Evolutionary conservation across 2,888 invertebrate species (phyloP).

Genomic region (Lasioglossum malachurum): DNA sequence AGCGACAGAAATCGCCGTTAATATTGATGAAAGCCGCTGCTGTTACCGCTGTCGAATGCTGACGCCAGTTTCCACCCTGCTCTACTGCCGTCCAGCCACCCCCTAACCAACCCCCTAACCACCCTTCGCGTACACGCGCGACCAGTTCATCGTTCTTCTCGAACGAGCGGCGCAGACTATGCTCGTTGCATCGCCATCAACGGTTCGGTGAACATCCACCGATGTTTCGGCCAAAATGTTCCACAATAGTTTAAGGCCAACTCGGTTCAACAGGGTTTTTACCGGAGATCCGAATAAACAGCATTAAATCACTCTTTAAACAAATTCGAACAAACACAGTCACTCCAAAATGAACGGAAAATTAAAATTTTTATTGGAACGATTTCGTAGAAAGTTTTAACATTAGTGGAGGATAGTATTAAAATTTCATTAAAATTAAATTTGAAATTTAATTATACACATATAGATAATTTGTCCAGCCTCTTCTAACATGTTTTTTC

Average conservation of each 20-base stretch:
- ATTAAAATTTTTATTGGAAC: too few relatives aligned
- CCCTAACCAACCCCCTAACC: not conserved
- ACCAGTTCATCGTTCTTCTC: conserved; percentile 30
- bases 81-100: not conserved
- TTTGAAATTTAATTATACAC: too few relatives aligned
- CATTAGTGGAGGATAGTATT: too few relatives aligned
- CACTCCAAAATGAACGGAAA: not conserved
- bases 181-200: conserved; percentile 11
- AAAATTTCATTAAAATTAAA: too few relatives aligned
- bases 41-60: conserved; percentile 42
- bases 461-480: not conserved
- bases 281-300: not conserved
- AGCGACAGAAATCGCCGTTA: conserved; percentile 64
- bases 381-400: too few relatives aligned
- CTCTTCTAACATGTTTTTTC: not conserved
- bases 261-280: not conserved
- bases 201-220: conserved; percentile 1
- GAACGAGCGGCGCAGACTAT: conserved; percentile 1
- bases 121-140: not conserved
- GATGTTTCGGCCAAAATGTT: not conserved
- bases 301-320: not conserved
- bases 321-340: not conserved
- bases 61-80: conserved; percentile 46
- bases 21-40: conserved; percentile 69
- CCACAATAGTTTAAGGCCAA: conserved; percentile 2